Evolutionary conservation across 2,888 invertebrate species (phyloP).

Genomic region (Dromius quadrimaculatus): DNA sequence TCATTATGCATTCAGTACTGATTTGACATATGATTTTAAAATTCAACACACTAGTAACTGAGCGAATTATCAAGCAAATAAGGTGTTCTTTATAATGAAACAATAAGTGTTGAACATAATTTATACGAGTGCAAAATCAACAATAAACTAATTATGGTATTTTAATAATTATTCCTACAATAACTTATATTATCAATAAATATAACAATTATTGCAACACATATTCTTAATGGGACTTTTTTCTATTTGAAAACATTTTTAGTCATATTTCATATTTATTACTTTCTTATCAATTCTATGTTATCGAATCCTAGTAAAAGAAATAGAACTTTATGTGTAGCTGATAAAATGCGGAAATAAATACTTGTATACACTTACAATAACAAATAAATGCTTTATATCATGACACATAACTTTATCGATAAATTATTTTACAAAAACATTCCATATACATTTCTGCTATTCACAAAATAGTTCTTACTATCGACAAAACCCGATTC

Average conservation of each 20-base stretch:
- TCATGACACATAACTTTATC: no score
- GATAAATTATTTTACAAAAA: no score
- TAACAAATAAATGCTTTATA: conserved; percentile 1
- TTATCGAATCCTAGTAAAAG: conserved; percentile 30
- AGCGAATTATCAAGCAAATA: no score
- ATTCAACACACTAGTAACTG: no score
- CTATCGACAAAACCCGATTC: no score
- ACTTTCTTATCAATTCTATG: conserved; percentile 32
- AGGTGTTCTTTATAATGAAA: no score
- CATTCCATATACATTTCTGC: no score
- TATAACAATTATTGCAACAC: conserved; percentile 21
- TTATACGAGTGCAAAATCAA: conserved; percentile 14
- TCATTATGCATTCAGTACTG: no score
- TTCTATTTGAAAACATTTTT: conserved; percentile 14
- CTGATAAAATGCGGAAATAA: conserved; percentile 28
- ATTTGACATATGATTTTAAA: no score
- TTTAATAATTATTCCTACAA: conserved; percentile 13
- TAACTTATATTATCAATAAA: conserved; percentile 14
- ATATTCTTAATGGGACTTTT: background rate
- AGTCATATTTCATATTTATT: conserved; percentile 30
- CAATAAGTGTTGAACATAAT: conserved; percentile 31
- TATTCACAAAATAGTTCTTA: no score
- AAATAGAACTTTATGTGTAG: conserved; percentile 8
- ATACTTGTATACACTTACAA: background rate
- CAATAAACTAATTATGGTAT: conserved; percentile 28